Percentiles rank a stretch among this genome's conserved stretches.
Evolutionary conservation across 2,797 vertebrate species (phyloP).

Genomic region (Helostoma temminkii): DNA sequence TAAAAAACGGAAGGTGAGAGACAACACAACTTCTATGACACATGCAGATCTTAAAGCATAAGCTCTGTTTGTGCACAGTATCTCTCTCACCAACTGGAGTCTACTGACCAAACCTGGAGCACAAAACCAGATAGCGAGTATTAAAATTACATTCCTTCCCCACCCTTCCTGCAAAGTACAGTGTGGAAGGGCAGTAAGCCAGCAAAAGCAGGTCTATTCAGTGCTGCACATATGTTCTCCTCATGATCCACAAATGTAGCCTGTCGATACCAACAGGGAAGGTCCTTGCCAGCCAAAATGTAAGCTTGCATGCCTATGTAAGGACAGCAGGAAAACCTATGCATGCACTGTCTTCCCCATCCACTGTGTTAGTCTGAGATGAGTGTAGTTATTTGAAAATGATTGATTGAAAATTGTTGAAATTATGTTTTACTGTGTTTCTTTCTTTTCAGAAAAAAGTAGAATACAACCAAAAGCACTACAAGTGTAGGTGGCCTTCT

Average conservation of each 20-base stretch:
- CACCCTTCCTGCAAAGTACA: slow-evolving; percentile 42
- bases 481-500: neutral
- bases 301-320: slow-evolving; percentile 57
- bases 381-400: neutral
- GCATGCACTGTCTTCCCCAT: slow-evolving; percentile 14
- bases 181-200: slow-evolving; percentile 40
- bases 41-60: slow-evolving; percentile 31
- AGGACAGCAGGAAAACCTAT: slow-evolving; percentile 42
- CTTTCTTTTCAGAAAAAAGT: slow-evolving; percentile 4
- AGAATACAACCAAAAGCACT: neutral
- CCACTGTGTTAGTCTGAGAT: neutral
- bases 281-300: slow-evolving; percentile 45
- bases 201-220: slow-evolving; percentile 42
- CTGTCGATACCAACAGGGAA: slow-evolving; percentile 49
- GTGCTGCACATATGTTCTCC: slow-evolving; percentile 55
- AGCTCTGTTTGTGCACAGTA: slow-evolving; percentile 31
- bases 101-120: slow-evolving; percentile 42
- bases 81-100: slow-evolving; percentile 52
- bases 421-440: slow-evolving; percentile 3
- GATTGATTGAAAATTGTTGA: neutral
- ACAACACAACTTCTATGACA: slow-evolving; percentile 35
- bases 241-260: slow-evolving; percentile 50
- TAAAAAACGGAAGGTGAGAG: slow-evolving; percentile 47
- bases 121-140: slow-evolving; percentile 38
- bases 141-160: slow-evolving; percentile 46